Base-by-base conservation (phyloP, 2,888 invertebrate genomes). In the Drosophila buzzatii region DNA sequence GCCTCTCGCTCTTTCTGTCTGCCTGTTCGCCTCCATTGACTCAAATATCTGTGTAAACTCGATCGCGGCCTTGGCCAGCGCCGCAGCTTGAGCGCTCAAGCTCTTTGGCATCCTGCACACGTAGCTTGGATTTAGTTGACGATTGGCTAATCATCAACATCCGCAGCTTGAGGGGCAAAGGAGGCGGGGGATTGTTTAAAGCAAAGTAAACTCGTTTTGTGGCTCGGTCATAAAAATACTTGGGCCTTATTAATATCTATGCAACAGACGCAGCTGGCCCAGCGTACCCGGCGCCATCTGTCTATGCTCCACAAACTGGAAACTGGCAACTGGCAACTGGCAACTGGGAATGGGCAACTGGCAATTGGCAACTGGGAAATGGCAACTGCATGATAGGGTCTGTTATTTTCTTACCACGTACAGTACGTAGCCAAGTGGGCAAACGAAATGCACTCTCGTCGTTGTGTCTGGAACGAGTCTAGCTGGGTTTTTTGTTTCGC, bases 141-240 rank as follows among this genome's bases (percentile, higher is more conserved):
- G 78, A 82, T 84, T 80, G 82, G 85, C 85, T 85, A 83, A 83
- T 83, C 83, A 70, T 52, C 79, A 55, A 85, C 83, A 83, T 85
- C 83, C 83, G 82, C 56, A 63, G 67, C 51, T 9, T 3, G 65
- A n/a, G n/a, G 14, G 14, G 51, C 18, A 12, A 2, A 47, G 27
- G 4, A 33, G 47, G 16, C 10, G 49, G 27, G 20, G 18, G n/a
- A 6, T 10, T 27, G 27, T 6, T n/a, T n/a, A 27, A 3, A 55
- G 41, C 23, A 20, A 66, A 35, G 45, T 10, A 20, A 76, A 79
- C 81, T 53, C 60, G 79, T 81, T 81, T 78, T 72, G 65, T 23
- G 44, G 62, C 68, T 55, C 58, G 68, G 68, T 83, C 76, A 85
- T 82, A 83, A 83, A 82, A 83, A 82, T 82, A 82, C 65, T 81